Evolutionary conservation across 1,140 invertebrate genomes (phyloP), one percentile per base, ranked within the genome.

Genomic region (Oncopodura yosiiana): DNA sequence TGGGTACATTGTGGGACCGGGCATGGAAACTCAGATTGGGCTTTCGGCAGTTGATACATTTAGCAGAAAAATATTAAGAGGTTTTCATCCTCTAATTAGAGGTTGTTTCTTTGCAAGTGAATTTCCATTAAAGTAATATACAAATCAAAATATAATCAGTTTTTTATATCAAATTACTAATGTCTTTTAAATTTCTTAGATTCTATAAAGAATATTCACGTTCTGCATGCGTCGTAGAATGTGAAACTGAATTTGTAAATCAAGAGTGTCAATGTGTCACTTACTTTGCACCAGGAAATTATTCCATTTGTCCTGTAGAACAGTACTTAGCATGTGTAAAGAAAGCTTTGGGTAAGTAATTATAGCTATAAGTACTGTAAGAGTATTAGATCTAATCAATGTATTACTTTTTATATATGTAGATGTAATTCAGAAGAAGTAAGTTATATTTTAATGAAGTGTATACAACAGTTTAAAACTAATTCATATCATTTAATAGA

Each of bases 251-350:
- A 23, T 63, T 53, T 32, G 56, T 65, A 37, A 44, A 29, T 44
- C 41, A 61, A 11, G 52, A 61, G 34, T 65, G 63, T 50, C 21
- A 53, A 32, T 65, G 63, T 41, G 49, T 62, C 12, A 50, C 61
- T n/a, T 65, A 61, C 49, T 65, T 52, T 44, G 39, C 52, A n/a
- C 63, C 63, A 29, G 63, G 60, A 18, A 62, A 63, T 37, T 52
- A 61, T 30, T 50, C 53, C n/a, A 42, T 57, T 0, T 63, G 61
- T 21, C 21, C 18, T 2, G 29, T 52, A 5, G n/a, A 29, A 8
- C 39, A 63, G 32, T 44, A 51, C 21, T 39, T 50, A 11, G 41
- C 50, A 3, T 63, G 61, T 50, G 58, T 61, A 14, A 55, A 60
- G 32, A 55, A 49, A 27, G 53, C 61, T 2, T 14, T 63, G 23